A percentile compares a stretch with the other conserved stretches of the same genome.
phyloP scores from a whole-genome alignment of 1,140 invertebrate genomes.

The Colletes gigas region DNA sequence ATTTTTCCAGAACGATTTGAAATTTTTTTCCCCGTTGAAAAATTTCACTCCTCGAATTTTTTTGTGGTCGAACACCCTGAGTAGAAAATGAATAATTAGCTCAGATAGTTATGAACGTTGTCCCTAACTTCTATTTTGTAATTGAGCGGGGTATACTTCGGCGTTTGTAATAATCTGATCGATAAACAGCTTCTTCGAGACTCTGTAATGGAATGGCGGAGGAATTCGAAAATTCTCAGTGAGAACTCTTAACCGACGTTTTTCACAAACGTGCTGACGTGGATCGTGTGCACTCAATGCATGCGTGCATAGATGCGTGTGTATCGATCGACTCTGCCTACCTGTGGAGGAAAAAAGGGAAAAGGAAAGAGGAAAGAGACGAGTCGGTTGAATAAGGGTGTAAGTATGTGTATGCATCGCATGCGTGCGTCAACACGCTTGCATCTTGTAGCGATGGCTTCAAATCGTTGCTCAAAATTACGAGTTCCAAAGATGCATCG shows the following conservation, averaged over 20 bases:
- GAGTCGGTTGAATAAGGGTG: slow-evolving; percentile 37
- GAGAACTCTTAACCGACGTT: neutral
- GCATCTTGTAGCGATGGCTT: slow-evolving; percentile 6
- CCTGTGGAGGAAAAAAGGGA: slow-evolving; percentile 35
- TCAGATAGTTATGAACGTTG: no score
- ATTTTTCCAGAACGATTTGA: no score
- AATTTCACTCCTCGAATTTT: no score
- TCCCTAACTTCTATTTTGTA: no score
- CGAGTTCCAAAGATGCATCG: no score
- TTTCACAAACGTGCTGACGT: neutral
- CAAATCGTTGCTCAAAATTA: no score
- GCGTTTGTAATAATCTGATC: no score
- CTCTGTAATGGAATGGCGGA: neutral
- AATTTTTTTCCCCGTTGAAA: no score
- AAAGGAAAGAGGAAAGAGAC: slow-evolving; percentile 39
- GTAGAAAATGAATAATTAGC: no score
- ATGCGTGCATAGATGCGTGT: slow-evolving; percentile 21
- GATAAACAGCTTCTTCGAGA: neutral
- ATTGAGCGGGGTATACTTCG: no score
- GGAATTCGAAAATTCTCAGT: slow-evolving; percentile 8
- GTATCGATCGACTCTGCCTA: slow-evolving; percentile 22
- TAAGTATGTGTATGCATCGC: neutral
- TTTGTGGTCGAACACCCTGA: no score
- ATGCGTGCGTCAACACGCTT: neutral
- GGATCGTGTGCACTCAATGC: neutral